These are phyloP conservation scores for Diaphora mendica DNA, from an alignment of 2,888 invertebrate species.

Conservation along the genomic window DNA sequence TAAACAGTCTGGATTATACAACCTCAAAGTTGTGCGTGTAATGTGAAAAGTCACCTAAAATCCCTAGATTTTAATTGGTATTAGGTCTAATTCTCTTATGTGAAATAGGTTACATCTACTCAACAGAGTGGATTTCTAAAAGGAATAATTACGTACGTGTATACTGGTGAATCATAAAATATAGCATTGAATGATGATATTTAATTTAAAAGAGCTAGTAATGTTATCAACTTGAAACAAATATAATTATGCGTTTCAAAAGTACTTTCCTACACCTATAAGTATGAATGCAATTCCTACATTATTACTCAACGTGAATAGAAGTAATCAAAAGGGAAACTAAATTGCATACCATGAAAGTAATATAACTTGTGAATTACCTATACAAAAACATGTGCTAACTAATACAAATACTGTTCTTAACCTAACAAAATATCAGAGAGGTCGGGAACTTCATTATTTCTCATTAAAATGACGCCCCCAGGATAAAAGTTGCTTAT, in stretches of 20 bases:
- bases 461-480: constrained; percentile 82
- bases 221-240: too few relatives aligned
- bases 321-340: constrained; percentile 38
- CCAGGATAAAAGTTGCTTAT: constrained; percentile 80
- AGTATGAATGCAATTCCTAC: constrained; percentile 29
- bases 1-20: neutral
- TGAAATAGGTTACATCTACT: neutral
- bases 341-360: constrained; percentile 45
- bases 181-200: neutral
- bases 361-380: constrained; percentile 45
- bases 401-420: constrained; percentile 83
- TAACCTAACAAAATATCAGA: constrained; percentile 79
- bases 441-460: constrained; percentile 80
- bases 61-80: neutral
- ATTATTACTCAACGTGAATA: constrained; percentile 36
- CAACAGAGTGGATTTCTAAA: neutral
- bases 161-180: neutral
- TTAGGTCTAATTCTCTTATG: neutral
- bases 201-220: neutral
- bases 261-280: constrained; percentile 17
- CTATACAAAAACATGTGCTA: constrained; percentile 75
- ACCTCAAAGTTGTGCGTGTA: neutral
- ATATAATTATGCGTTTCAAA: too few relatives aligned
- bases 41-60: neutral
- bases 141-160: neutral